Base-by-base conservation (phyloP, 2,888 invertebrate species). In the Agrenia bidenticulata region DNA sequence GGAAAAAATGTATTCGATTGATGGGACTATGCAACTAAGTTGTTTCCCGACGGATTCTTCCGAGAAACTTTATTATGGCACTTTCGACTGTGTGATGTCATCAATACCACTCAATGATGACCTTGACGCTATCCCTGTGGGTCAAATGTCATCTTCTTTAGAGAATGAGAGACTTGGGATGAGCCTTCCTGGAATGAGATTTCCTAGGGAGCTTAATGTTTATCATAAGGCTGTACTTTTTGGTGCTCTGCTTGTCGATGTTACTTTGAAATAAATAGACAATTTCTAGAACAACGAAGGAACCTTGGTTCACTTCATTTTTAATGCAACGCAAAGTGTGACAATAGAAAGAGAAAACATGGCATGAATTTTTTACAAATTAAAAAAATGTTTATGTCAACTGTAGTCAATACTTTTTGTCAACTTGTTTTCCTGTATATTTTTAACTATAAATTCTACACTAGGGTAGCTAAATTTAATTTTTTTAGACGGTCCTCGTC, bases 51-150 rank as follows among this genome's bases (percentile, higher is more conserved):
- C n/a, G n/a, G 9, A 11, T 11, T 49, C 49, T 19, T 13, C 49
- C 7, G 19, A 17, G 17, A 49, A 49, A 19, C 15, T 49, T 11
- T 49, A 49, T 17, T 49, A n/a, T 17, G 49, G 49, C 11, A 49
- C 49, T 49, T 49, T 49, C 17, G 49, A n/a, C 7, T 49, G 19
- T 17, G 49, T 7, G 11, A 19, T 49, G 9, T 11, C 9, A 13
- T 11, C 9, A 17, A 19, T 7, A 19, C 7, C 49, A 49, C 39
- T 15, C 15, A 15, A 39, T 19, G 7, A 17, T 49, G 26, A 49
- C 9, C 37, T 23, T 21, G 51, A 61, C 50, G 53, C 32, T 50
- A 53, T 53, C 17, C 51, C 37, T 19, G 51, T n/a, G 7, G 49
- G 49, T 7, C 9, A 13, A 13, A 17, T 49, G 49, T 13, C 19